phyloP scores from a whole-genome alignment of 1,140 invertebrate species.

The Cyphomyrmex costatus region DNA sequence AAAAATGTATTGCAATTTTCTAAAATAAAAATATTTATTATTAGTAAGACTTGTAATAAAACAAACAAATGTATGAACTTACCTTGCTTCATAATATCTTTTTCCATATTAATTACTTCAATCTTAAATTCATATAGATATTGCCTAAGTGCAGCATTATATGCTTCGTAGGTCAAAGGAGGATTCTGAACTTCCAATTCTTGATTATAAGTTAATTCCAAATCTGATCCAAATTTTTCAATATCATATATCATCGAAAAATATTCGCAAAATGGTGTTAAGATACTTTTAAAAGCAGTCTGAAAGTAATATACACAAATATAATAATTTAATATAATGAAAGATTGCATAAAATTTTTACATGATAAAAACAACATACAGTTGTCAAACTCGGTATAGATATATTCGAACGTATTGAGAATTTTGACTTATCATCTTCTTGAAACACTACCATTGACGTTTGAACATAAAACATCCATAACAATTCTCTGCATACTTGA shows the following conservation, averaged over 20 bases:
- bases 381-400: slow-evolving; percentile 85
- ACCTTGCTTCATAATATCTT: slow-evolving; percentile 82
- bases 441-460: slow-evolving; percentile 80
- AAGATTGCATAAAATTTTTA: background rate
- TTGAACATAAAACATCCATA: slow-evolving; percentile 84
- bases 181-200: slow-evolving; percentile 68
- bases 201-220: slow-evolving; percentile 68
- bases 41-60: background rate
- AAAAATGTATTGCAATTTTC: slow-evolving; percentile 84
- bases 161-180: slow-evolving; percentile 84
- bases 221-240: slow-evolving; percentile 79
- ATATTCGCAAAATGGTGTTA: slow-evolving; percentile 80
- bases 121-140: slow-evolving; percentile 79
- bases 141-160: slow-evolving; percentile 77
- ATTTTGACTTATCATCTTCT: slow-evolving; percentile 71
- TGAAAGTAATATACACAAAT: slow-evolving; percentile 61
- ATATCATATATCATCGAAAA: slow-evolving; percentile 82
- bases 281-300: slow-evolving; percentile 82
- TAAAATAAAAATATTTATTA: slow-evolving; percentile 66
- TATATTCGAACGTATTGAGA: slow-evolving; percentile 78
- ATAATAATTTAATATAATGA: slow-evolving; percentile 21
- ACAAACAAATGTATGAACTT: slow-evolving; percentile 36
- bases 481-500: slow-evolving; percentile 82
- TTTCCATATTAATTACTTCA: slow-evolving; percentile 80
- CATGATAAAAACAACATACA: slow-evolving; percentile 64